Evolutionary conservation across 2,113 vertebrate genomes (phyloP).

Genomic region (Eptatretus burgeri): DNA sequence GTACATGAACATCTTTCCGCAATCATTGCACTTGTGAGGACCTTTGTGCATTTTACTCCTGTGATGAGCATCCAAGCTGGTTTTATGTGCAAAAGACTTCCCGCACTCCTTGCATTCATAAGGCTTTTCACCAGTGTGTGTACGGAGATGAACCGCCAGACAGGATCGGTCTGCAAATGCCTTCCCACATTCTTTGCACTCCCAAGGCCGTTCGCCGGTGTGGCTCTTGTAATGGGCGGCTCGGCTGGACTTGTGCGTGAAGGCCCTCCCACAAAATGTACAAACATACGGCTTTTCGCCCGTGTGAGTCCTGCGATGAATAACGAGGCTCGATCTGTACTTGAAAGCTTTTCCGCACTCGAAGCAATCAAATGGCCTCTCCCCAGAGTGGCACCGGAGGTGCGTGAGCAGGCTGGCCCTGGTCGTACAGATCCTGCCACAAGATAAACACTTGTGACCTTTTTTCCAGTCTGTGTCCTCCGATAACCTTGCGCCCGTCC

Average conservation of each 20-base stretch:
- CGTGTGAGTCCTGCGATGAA: constrained; percentile 86
- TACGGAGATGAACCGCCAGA: neutral
- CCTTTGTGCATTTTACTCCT: constrained; percentile 15
- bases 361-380: constrained; percentile 82
- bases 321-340: constrained; percentile 85
- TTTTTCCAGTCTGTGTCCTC: too few relatives aligned
- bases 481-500: too few relatives aligned
- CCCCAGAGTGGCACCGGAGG: constrained; percentile 17
- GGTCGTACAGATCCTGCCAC: too few relatives aligned
- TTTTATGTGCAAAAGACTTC: constrained; percentile 16
- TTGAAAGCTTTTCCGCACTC: constrained; percentile 97
- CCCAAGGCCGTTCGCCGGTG: constrained; percentile 15
- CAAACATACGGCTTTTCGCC: constrained; percentile 75
- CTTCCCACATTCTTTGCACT: constrained; percentile 85
- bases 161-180: constrained; percentile 32
- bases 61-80: constrained; percentile 16
- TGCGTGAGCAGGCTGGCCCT: neutral
- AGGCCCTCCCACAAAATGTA: constrained; percentile 30
- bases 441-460: too few relatives aligned
- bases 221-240: constrained; percentile 16
- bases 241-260: constrained; percentile 10
- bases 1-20: constrained; percentile 69
- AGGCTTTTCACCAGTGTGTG: constrained; percentile 4
- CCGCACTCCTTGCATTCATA: constrained; percentile 14
- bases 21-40: constrained; percentile 60